These are phyloP conservation scores for Collichthys lucidus DNA, from an alignment of 2,113 vertebrate species.

Conservation along the genomic window DNA sequence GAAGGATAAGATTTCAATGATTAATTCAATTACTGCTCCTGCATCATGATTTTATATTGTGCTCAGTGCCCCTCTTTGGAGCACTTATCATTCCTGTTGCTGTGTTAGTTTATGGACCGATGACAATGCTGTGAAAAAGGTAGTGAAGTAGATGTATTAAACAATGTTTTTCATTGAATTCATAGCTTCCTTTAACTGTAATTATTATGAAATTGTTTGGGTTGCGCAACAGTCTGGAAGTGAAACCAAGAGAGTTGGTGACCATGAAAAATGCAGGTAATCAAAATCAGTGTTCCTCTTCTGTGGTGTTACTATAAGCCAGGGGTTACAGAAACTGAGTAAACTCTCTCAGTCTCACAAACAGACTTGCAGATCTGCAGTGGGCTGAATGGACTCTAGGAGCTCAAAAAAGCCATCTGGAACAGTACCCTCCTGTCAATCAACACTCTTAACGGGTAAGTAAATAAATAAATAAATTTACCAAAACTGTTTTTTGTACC, in stretches of 20 bases:
- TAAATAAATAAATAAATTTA: too few relatives aligned
- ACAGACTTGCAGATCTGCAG: too few relatives aligned
- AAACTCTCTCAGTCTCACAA: not conserved
- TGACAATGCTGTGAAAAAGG: not conserved
- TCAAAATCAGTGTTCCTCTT: slow-evolving; percentile 5
- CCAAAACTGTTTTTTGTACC: too few relatives aligned
- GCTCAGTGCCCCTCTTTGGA: too few relatives aligned
- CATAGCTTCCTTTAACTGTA: not conserved
- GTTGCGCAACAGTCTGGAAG: not conserved
- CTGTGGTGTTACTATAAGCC: not conserved
- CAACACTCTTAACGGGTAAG: too few relatives aligned
- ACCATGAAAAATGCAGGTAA: not conserved
- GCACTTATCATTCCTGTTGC: not conserved
- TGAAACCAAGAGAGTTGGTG: not conserved
- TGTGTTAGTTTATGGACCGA: not conserved
- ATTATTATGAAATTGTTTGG: not conserved
- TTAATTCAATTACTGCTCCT: too few relatives aligned
- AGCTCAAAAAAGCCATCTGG: too few relatives aligned
- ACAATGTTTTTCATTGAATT: not conserved
- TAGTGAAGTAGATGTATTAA: not conserved
- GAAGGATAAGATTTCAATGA: too few relatives aligned
- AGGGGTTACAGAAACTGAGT: not conserved
- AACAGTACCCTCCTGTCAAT: too few relatives aligned
- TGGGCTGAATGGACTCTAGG: too few relatives aligned
- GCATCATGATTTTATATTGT: too few relatives aligned